Base-by-base conservation (phyloP, 2,797 vertebrate genomes). In the Notoglanidium macrostoma region DNA sequence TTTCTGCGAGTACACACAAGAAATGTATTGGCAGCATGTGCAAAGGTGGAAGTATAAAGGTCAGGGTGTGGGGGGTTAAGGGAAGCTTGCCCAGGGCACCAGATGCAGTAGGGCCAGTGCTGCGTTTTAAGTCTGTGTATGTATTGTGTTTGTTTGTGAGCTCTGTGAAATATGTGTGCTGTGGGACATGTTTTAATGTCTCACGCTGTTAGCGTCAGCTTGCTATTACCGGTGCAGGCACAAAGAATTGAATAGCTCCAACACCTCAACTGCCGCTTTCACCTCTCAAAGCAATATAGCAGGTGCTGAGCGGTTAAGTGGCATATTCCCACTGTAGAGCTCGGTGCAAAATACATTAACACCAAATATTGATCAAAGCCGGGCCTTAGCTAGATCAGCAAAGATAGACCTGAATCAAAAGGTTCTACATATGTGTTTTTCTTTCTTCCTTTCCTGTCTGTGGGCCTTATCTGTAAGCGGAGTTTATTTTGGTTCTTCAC, bases 321-420 rank as follows among this genome's bases (percentile, higher is more conserved):
- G 26, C 15, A 46, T 77, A 87, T 87, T 76, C 77, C 86, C 81
- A 46, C 86, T 65, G 54, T 68, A 87, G 81, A 77, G 83, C 84
- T 89, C 88, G 83, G 86, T 68, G 87, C 88, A 88, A 90, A 91
- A 88, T 88, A 40, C 90, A 87, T 86, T 89, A 85, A 90, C 87
- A 89, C 86, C 87, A 67, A 87, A 78, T 91, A 93, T 93, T 90
- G 88, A 93, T 94, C 90, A 91, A 87, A 92, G 89, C 87, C 72
- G 76, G 89, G 88, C 84, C 77, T 89, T 89, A 63, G 19, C 82
- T 57, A 63, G 65, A 74, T 88, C 89, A 89, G 87, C 83, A 54
- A 78, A 87, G 87, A 90, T 85, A 72, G 89, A 87, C 10, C 83
- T 89, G 89, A 93, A 91, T 92, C 90, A 90, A 89, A 61, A 84